phyloP scores from a whole-genome alignment of 2,888 invertebrate genomes.

The Cantharis flavilabris region DNA sequence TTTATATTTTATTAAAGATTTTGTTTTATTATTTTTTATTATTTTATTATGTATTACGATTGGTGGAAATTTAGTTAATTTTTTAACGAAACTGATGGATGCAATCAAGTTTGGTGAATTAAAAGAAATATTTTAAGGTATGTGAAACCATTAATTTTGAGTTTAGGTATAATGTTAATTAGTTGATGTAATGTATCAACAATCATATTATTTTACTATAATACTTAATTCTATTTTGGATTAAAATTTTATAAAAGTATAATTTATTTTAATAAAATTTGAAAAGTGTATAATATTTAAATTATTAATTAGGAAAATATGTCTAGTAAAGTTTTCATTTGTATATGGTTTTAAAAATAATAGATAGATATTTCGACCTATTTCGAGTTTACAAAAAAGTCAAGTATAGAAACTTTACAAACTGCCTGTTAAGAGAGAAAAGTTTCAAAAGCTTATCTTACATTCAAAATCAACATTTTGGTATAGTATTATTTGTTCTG shows the following conservation, averaged over 20 bases:
- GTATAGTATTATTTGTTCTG: not conserved
- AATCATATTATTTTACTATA: not conserved
- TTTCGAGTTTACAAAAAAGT: not conserved
- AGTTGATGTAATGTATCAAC: too few relatives aligned
- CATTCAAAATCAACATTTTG: not conserved
- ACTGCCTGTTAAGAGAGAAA: not conserved
- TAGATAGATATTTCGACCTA: not conserved
- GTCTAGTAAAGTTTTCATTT: not conserved
- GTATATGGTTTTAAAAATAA: not conserved
- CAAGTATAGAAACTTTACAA: not conserved
- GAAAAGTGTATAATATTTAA: too few relatives aligned
- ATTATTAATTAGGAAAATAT: not conserved
- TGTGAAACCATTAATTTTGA: not conserved
- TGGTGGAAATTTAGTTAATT: not conserved
- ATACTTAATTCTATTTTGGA: too few relatives aligned
- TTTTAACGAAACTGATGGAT: not conserved
- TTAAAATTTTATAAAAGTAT: not conserved
- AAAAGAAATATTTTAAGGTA: not conserved
- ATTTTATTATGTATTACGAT: not conserved
- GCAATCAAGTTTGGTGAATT: not conserved
- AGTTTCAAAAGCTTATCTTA: not conserved
- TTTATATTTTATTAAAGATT: not conserved
- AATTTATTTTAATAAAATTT: not conserved
- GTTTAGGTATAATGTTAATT: not conserved
- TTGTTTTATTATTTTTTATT: not conserved